Evolutionary conservation across 2,888 invertebrate genomes (phyloP), one percentile per base, ranked within the genome.

Genomic region (Eudasyphora cyanicolor): DNA sequence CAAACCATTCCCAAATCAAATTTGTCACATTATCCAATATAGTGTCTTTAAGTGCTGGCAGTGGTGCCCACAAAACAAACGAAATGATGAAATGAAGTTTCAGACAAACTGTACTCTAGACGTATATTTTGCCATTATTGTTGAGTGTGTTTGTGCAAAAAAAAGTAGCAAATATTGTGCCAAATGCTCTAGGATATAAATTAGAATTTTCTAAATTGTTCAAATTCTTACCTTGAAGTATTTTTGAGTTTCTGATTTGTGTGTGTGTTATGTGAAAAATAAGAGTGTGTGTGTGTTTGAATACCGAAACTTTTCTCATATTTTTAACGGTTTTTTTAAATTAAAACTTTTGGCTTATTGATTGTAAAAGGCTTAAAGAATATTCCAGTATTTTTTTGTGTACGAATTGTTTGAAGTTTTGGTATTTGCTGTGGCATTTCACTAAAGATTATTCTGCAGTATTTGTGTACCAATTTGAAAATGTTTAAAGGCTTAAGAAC

Each of bases 381-480:
- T 5, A 35, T 45, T 45, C n/a, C 2, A n/a, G 14, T 29, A 35
- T 42, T 67, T 51, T 60, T 76, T 76, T 60, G 14, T 35, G 57
- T 57, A n/a, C n/a, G n/a, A 51, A 45, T 49, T 71, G 24, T 21
- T 74, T 62, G 38, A 57, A 27, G 24, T 24, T 19, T 21, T 54
- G 24, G 54, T 10, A 19, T 29, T 51, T 60, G 60, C 64, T 62
- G 49, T 3, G 32, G n/a, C 27, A 29, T 42, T 51, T 54, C n/a
- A 17, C 32, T 76, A 81, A 24, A 79, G 78, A 81, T 81, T 81
- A 62, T 81, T 60, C 54, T 62, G 78, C 75, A 73, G 64, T 73
- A 79, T 76, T 76, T 84, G 42, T 75, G 76, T 81, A 51, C 27
- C 81, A 57, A 84, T 84, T 81, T 84, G 64, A 57, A 76, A 32